Percentiles rank a stretch among this genome's conserved stretches.
These are phyloP conservation scores for Lutjanus erythropterus DNA, from an alignment of 2,113 vertebrate species.

Conservation along the genomic window DNA sequence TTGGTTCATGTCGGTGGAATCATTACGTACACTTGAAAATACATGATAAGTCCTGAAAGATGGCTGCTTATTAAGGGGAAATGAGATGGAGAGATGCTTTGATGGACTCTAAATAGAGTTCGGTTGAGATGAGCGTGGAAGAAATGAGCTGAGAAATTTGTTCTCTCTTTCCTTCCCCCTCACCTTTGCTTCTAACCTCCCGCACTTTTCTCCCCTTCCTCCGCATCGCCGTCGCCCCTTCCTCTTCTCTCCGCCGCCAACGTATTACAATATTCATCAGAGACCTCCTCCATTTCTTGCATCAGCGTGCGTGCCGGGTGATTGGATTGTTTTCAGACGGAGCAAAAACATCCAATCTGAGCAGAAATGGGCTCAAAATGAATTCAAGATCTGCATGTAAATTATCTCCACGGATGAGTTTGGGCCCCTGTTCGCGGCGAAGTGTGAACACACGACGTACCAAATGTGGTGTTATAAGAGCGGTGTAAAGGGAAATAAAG, in stretches of 20 bases:
- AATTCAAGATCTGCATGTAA: constrained; percentile 30
- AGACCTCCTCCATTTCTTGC: background rate
- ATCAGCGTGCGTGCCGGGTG: background rate
- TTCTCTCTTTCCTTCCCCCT: background rate
- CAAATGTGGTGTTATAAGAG: background rate
- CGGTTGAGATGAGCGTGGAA: background rate
- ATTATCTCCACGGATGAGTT: background rate
- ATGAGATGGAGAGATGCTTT: constrained; percentile 37
- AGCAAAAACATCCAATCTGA: constrained; percentile 35
- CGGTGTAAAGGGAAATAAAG: constrained; percentile 6
- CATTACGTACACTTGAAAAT: constrained; percentile 34
- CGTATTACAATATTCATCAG: constrained; percentile 16
- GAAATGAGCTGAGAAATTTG: background rate
- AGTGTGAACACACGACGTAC: background rate
- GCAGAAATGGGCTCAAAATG: constrained; percentile 45
- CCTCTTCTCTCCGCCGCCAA: background rate
- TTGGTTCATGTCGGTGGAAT: background rate
- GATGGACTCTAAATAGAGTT: constrained; percentile 35
- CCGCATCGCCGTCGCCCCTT: background rate
- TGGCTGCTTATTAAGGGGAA: constrained; percentile 29
- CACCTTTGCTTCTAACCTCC: background rate
- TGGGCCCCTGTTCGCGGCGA: background rate
- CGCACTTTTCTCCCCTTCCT: background rate
- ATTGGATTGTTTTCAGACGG: constrained; percentile 30
- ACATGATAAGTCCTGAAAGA: constrained; percentile 32